A percentile compares a stretch with the other conserved stretches of the same genome.
phyloP scores from a whole-genome alignment of 2,113 vertebrate genomes.

The Propithecus coquereli region DNA sequence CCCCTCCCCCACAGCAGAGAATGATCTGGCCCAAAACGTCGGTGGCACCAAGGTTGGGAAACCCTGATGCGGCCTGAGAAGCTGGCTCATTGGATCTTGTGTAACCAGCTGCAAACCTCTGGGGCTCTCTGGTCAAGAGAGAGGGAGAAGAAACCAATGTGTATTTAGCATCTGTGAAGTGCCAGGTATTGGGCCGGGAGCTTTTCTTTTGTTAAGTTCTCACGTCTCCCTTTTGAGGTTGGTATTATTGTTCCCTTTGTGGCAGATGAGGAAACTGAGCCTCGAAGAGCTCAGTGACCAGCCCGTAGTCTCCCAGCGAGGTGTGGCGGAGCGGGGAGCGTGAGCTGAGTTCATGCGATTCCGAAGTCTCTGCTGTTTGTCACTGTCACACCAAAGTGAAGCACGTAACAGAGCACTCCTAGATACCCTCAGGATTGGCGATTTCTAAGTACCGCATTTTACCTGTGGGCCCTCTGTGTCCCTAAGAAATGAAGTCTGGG shows the following conservation, averaged over 20 bases:
- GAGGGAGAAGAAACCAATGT: too few species aligned
- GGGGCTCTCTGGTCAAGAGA: neutral
- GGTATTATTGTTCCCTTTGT: neutral
- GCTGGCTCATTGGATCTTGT: rapidly evolving
- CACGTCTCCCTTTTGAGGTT: neutral
- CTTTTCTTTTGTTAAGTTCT: neutral
- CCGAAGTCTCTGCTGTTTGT: neutral
- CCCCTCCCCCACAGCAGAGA: neutral
- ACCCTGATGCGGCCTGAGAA: neutral
- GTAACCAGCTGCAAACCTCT: neutral
- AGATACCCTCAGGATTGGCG: rapidly evolving
- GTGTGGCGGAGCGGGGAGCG: rapidly evolving
- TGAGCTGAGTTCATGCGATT: neutral
- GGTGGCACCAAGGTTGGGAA: rapidly evolving
- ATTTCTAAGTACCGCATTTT: neutral
- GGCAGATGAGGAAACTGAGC: neutral
- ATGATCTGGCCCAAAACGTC: neutral
- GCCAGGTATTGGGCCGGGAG: neutral
- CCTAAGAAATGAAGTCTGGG: neutral
- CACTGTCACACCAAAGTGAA: neutral
- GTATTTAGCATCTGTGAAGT: neutral
- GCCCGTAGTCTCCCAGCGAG: rapidly evolving
- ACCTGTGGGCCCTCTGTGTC: neutral
- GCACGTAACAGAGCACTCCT: rapidly evolving
- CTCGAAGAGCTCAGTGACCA: neutral